These are phyloP conservation scores for Melikaiella ostensackeni DNA, from an alignment of 2,888 invertebrate genomes.

Conservation along the genomic window DNA sequence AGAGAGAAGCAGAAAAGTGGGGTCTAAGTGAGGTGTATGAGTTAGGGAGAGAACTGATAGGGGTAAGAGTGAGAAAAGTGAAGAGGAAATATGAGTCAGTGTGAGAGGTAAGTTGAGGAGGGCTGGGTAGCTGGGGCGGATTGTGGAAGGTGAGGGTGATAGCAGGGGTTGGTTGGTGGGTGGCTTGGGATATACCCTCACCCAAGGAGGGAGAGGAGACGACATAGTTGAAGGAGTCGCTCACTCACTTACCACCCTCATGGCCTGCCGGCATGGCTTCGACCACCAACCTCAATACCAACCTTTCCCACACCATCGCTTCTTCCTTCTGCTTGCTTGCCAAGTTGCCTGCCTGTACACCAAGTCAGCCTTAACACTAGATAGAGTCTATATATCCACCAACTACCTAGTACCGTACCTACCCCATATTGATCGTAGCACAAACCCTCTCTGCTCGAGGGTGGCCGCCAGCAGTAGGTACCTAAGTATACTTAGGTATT, in stretches of 20 bases:
- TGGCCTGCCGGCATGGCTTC: constrained; percentile 59
- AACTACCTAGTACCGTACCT: constrained; percentile 62
- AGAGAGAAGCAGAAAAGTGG: neutral
- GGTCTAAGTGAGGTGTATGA: neutral
- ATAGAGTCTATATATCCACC: constrained; percentile 67
- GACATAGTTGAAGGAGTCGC: constrained; percentile 70
- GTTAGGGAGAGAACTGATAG: neutral
- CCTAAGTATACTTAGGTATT: constrained; percentile 60
- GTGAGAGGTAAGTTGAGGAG: constrained; percentile 39
- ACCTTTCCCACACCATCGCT: constrained; percentile 46
- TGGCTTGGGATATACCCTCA: constrained; percentile 65
- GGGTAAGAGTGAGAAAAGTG: neutral
- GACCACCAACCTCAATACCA: constrained; percentile 62
- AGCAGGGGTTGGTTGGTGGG: constrained; percentile 54
- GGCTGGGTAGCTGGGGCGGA: constrained; percentile 33
- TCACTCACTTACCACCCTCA: constrained; percentile 70
- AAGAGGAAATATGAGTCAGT: constrained; percentile 18
- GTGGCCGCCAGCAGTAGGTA: constrained; percentile 63
- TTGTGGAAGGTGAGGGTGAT: constrained; percentile 26
- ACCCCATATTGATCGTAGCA: constrained; percentile 73
- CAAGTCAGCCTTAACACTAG: constrained; percentile 70
- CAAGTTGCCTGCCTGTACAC: constrained; percentile 68
- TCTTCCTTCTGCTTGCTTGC: constrained; percentile 58
- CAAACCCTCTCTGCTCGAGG: constrained; percentile 69
- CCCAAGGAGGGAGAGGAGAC: constrained; percentile 57